Base-by-base conservation (phyloP, 23 tunicate species). In the Aplidium turbinatum region DNA sequence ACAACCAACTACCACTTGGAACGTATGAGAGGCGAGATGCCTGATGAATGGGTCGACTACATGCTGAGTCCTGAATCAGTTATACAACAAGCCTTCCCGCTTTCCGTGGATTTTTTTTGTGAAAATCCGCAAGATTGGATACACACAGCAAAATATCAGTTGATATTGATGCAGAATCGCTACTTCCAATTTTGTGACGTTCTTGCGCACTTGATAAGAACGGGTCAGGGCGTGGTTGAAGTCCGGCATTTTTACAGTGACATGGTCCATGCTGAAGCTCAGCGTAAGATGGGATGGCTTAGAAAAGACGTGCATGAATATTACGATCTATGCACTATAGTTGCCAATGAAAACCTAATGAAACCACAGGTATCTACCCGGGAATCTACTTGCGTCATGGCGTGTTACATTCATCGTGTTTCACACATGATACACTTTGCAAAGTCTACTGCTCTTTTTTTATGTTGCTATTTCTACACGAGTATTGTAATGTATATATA, bases 121-220 rank as follows among this genome's bases (percentile, higher is more conserved):
- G 25, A 19, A 24, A 56, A 73, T 38, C 93, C 93, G 3, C 47
- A 50, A 24, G 81, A 86, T 72, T 79, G 79, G 85, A 76, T 35
- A 5, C 93, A 86, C 34, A 72, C 84, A 28, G 69, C 30, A 3
- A 42, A 81, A 11, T 73, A 51, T 22, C 82, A 75, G 57, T 19
- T 24, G 1, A 31, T n/a, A 6, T 54, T 78, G 76, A 33, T 50
- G 35, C 4, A 29, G 6, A 40, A 36, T 20, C 35, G 79, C 47
- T 38, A 31, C 60, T 35, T 32, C 45, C 85, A 79, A 58, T 79
- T 72, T 51, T 60, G 73, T 18, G 81, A 86, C 72, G 93, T 85
- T n/a, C 30, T 73, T n/a, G 73, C 63, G 26, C 79, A 86, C 51
- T 39, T 86, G 2, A 38, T 86, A 7, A 27, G 67, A 25, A 70